These are phyloP conservation scores for Ferdinandea cuprea DNA, from an alignment of 2,888 invertebrate genomes.

Conservation along the genomic window DNA sequence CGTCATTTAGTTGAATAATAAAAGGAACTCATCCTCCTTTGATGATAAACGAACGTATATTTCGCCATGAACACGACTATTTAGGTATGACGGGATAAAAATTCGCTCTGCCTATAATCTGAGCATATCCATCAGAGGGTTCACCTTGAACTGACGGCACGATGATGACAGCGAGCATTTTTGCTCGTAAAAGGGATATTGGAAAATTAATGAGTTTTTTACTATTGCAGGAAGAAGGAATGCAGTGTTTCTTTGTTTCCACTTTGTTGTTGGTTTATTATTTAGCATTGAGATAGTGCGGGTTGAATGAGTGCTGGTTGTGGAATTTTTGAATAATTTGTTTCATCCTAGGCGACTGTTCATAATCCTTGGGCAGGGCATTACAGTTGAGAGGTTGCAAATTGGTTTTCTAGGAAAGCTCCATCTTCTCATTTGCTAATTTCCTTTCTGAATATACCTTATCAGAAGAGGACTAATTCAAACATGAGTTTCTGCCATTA, in stretches of 20 bases:
- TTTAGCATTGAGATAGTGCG: not conserved
- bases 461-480: no score
- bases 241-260: constrained; percentile 5
- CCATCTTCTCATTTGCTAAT: not conserved
- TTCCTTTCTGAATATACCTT: no score
- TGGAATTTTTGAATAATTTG: not conserved
- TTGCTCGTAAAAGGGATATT: constrained; percentile 48
- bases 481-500: no score
- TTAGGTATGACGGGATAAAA: not conserved
- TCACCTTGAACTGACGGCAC: constrained; percentile 53
- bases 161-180: constrained; percentile 50
- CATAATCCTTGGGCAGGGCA: not conserved
- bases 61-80: not conserved
- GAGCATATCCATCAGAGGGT: constrained; percentile 40
- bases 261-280: not conserved
- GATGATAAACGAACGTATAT: constrained; percentile 21
- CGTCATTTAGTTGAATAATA: constrained; percentile 55
- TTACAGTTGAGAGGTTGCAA: not conserved
- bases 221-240: constrained; percentile 30
- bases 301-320: not conserved
- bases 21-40: not conserved
- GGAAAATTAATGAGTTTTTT: constrained; percentile 55
- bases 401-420: not conserved
- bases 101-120: constrained; percentile 10
- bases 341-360: not conserved